Percentiles rank a stretch among this genome's conserved stretches.
These are phyloP conservation scores for Camponotus vicinus DNA, from an alignment of 1,140 invertebrate genomes.

Conservation along the genomic window DNA sequence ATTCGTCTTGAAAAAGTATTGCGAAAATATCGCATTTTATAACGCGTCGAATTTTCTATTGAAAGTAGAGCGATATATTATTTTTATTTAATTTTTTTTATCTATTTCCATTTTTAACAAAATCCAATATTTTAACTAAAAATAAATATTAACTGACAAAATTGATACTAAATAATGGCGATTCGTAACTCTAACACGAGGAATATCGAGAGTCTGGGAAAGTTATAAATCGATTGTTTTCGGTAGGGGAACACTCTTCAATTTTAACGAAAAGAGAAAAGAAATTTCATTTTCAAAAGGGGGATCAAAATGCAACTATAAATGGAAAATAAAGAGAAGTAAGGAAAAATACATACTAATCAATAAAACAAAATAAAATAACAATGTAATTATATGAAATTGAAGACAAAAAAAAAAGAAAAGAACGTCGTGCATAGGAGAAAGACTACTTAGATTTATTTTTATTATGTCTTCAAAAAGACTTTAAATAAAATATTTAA, in stretches of 20 bases:
- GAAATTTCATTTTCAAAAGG: conserved; percentile 69
- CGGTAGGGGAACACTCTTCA: conserved; percentile 73
- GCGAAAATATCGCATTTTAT: neutral
- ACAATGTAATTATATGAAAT: conserved; percentile 77
- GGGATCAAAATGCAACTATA: conserved; percentile 64
- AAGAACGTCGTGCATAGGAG: conserved; percentile 82
- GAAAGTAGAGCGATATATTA: conserved; percentile 3
- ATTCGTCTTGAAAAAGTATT: conserved; percentile 8
- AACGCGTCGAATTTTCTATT: neutral
- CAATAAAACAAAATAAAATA: conserved; percentile 74
- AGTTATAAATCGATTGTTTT: conserved; percentile 75
- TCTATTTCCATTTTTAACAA: neutral
- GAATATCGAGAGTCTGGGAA: conserved; percentile 68
- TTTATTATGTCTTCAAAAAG: conserved; percentile 85
- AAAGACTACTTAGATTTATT: conserved; percentile 86
- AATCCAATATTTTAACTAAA: neutral
- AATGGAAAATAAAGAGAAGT: conserved; percentile 60
- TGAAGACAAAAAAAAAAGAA: conserved; percentile 64
- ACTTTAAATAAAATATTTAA: conserved; percentile 86
- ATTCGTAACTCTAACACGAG: conserved; percentile 12
- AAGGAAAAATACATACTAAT: conserved; percentile 77
- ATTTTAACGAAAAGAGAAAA: conserved; percentile 70
- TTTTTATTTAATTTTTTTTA: neutral
- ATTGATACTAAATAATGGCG: conserved; percentile 5
- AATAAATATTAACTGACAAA: conserved; percentile 25